phyloP scores from a whole-genome alignment of 2,888 invertebrate species.

The Holacanthella duospinosa region DNA sequence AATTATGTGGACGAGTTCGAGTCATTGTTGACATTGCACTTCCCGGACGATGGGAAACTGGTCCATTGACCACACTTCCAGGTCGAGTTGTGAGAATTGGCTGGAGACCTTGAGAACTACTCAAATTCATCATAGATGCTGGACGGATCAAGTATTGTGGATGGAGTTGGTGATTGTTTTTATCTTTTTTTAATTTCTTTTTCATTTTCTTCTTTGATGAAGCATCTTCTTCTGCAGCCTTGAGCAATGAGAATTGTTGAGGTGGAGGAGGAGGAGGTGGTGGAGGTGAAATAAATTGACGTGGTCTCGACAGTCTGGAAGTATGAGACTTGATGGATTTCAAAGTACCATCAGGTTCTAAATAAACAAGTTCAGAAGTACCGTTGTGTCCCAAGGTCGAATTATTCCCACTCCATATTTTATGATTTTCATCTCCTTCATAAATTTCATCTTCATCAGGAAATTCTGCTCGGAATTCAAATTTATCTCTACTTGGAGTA shows the following conservation, averaged over 20 bases:
- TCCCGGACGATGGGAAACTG: slow-evolving; percentile 33
- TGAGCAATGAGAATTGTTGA: slow-evolving; percentile 44
- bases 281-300: slow-evolving; percentile 68
- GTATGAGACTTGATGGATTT: slow-evolving; percentile 42
- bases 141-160: slow-evolving; percentile 33
- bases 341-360: slow-evolving; percentile 57
- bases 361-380: slow-evolving; percentile 44
- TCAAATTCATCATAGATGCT: slow-evolving; percentile 37
- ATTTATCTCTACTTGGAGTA: slow-evolving; percentile 32
- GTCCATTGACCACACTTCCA: slow-evolving; percentile 37
- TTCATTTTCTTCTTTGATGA: slow-evolving; percentile 48
- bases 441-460: slow-evolving; percentile 70
- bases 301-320: slow-evolving; percentile 53
- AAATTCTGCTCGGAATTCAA: slow-evolving; percentile 37
- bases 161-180: slow-evolving; percentile 37
- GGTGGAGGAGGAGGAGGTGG: slow-evolving; percentile 66
- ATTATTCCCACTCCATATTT: slow-evolving; percentile 74
- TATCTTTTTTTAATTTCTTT: slow-evolving; percentile 41
- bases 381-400: slow-evolving; percentile 49
- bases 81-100: slow-evolving; percentile 16
- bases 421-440: slow-evolving; percentile 87
- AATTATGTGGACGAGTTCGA: slow-evolving; percentile 22
- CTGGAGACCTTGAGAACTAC: slow-evolving; percentile 17
- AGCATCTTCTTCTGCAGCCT: slow-evolving; percentile 51
- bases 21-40: slow-evolving; percentile 38